Conservation (phyloP, 2,888 invertebrate genomes). For the Perizoma affinitatum region DNA sequence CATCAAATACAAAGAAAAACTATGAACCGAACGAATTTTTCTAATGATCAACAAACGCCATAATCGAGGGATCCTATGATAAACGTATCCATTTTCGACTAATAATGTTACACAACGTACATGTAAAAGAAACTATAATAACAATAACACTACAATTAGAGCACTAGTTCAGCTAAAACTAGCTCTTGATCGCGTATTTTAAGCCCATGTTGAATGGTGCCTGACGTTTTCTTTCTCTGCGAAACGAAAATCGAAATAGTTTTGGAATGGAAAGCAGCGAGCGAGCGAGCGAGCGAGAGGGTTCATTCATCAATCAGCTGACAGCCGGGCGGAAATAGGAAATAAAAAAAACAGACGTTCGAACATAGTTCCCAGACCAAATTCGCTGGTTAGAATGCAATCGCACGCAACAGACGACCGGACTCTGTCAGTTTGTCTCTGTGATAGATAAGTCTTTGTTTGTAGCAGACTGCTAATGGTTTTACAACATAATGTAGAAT, state of each 20-base stretch:
- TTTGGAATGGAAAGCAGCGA: slow-evolving; percentile 66
- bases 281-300: slow-evolving; percentile 65
- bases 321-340: slow-evolving; percentile 80
- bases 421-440: no score
- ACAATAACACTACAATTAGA: slow-evolving; percentile 83
- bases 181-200: slow-evolving; percentile 83
- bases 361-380: no score
- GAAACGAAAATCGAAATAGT: slow-evolving; percentile 83
- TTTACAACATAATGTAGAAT: no score
- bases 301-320: slow-evolving; percentile 70
- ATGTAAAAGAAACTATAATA: slow-evolving; percentile 82
- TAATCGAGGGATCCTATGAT: slow-evolving; percentile 79
- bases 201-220: slow-evolving; percentile 84
- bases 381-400: no score
- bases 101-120: slow-evolving; percentile 83
- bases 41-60: slow-evolving; percentile 85
- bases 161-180: slow-evolving; percentile 83
- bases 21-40: slow-evolving; percentile 81
- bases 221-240: slow-evolving; percentile 81
- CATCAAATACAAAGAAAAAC: slow-evolving; percentile 82
- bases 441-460: no score
- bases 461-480: no score
- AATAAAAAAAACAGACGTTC: no score
- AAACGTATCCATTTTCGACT: slow-evolving; percentile 83
- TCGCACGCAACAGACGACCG: no score